phyloP scores from a whole-genome alignment of 2,797 vertebrate species.

The Allobates femoralis region DNA sequence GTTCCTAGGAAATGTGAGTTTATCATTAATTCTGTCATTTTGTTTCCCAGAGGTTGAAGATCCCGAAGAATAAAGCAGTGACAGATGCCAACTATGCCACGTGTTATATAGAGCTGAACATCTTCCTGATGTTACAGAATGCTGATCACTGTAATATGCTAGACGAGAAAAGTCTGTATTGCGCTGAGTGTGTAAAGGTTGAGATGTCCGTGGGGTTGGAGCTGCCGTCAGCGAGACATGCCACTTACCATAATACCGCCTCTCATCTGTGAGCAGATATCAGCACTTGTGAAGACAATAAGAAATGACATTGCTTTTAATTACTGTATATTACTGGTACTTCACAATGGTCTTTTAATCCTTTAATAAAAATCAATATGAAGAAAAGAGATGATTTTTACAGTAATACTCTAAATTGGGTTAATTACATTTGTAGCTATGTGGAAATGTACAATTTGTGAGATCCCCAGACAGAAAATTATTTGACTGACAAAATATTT shows the following conservation, averaged over 20 bases:
- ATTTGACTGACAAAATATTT: no score
- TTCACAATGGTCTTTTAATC: not conserved
- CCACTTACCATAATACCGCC: no score
- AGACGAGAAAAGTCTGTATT: not conserved
- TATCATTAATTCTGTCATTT: not conserved
- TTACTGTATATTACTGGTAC: not conserved
- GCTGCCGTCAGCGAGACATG: not conserved
- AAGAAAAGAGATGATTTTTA: not conserved
- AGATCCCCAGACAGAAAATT: no score
- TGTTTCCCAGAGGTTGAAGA: slow-evolving; percentile 45
- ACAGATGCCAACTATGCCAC: not conserved
- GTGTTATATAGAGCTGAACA: not conserved
- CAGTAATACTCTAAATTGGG: no score
- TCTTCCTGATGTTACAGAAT: not conserved
- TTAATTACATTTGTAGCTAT: no score
- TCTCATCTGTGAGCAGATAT: not conserved
- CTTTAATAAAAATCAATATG: not conserved
- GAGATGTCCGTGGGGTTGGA: not conserved
- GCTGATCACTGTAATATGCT: not conserved
- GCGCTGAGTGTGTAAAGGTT: not conserved
- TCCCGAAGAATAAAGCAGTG: not conserved
- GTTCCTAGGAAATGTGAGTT: not conserved
- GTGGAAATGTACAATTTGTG: no score
- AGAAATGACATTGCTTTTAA: not conserved
- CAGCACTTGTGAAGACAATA: not conserved